Conservation (phyloP, 1,140 invertebrate genomes). For the Orussus abietinus region DNA sequence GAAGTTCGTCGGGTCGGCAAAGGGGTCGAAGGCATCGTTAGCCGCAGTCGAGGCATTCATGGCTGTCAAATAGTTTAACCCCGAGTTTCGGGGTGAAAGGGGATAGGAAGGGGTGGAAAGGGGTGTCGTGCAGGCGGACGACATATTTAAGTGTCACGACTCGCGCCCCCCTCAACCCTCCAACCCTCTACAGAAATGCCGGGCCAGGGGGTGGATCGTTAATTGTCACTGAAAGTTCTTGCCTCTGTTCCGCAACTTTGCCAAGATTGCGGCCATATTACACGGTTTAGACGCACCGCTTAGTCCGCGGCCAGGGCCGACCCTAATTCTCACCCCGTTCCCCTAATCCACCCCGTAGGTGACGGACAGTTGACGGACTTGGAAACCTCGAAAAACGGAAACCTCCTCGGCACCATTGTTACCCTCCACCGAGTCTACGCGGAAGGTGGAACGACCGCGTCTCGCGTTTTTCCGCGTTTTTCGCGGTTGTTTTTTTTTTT, state of each 20-base stretch:
- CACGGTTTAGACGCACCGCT: background rate
- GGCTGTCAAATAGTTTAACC: constrained; percentile 29
- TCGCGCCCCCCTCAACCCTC: constrained; percentile 7
- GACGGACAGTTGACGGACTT: no score
- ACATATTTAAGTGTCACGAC: constrained; percentile 29
- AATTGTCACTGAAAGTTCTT: constrained; percentile 6
- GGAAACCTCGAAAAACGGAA: no score
- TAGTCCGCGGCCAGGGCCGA: no score
- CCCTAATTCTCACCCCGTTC: no score
- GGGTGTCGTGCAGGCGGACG: no score
- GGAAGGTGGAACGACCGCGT: no score
- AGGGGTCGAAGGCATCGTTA: constrained; percentile 28
- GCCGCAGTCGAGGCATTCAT: constrained; percentile 25
- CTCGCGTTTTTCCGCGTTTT: no score
- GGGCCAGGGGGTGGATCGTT: constrained; percentile 2
- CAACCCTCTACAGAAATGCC: no score
- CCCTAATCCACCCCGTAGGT: no score
- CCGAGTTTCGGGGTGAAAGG: constrained; percentile 22
- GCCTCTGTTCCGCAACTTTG: background rate
- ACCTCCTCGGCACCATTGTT: no score
- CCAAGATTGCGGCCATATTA: background rate
- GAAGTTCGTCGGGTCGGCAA: constrained; percentile 14
- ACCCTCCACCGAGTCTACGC: no score
- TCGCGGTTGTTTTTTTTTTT: no score
- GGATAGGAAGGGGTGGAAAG: background rate